Conservation (phyloP, 2,888 invertebrate species). For the Nomada flava region DNA sequence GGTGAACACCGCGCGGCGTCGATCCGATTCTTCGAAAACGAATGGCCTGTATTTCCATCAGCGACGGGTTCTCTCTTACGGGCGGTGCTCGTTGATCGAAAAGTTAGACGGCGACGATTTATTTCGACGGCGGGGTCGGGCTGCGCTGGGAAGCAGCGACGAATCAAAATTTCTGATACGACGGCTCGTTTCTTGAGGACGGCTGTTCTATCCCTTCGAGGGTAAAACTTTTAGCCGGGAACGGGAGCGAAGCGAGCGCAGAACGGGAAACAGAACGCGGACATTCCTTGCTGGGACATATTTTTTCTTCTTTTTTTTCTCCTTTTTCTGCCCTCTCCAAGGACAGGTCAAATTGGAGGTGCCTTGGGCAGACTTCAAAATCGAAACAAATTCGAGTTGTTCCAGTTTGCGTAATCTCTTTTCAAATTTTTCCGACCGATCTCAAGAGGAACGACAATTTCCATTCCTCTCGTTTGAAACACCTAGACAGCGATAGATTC, state of each 20-base stretch:
- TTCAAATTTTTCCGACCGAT: neutral
- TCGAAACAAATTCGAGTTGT: conserved; percentile 12
- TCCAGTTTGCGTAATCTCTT: neutral
- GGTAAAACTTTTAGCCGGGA: conserved; percentile 30
- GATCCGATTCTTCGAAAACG: conserved; percentile 12
- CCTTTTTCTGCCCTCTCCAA: neutral
- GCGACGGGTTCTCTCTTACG: conserved; percentile 43
- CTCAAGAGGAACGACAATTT: neutral
- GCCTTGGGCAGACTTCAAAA: neutral
- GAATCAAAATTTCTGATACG: conserved; percentile 66
- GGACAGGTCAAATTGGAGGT: neutral
- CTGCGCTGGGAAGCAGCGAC: conserved; percentile 11
- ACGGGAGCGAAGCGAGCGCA: neutral
- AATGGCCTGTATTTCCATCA: conserved; percentile 37
- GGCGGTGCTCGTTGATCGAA: conserved; percentile 44
- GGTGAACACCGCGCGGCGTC: neutral
- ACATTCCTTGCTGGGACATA: conserved; percentile 12
- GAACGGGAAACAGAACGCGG: conserved; percentile 18
- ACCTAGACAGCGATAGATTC: neutral
- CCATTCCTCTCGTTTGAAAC: neutral
- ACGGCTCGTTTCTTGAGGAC: conserved; percentile 45
- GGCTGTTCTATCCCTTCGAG: conserved; percentile 22
- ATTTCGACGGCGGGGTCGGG: conserved; percentile 9
- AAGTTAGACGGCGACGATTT: conserved; percentile 52
- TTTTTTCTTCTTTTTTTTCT: neutral